Conservation (phyloP, 2,113 vertebrate genomes). For the Toxotes chatareus region DNA sequence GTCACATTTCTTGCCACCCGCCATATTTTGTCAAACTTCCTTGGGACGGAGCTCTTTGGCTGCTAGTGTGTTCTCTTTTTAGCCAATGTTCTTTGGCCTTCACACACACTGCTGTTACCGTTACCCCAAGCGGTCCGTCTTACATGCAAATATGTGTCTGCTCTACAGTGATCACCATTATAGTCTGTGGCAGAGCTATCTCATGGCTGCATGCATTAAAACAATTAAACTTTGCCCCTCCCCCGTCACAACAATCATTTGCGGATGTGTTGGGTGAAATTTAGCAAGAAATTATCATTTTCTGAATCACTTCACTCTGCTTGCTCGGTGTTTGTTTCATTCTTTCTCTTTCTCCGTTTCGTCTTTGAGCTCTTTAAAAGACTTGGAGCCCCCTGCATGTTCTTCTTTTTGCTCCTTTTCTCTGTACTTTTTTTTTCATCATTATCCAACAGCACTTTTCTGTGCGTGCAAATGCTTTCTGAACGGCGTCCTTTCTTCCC, state of each 20-base stretch:
- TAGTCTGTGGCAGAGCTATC: conserved; percentile 61
- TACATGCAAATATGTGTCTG: conserved; percentile 71
- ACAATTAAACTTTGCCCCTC: conserved; percentile 79
- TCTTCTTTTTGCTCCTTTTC: conserved; percentile 77
- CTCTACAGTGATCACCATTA: conserved; percentile 68
- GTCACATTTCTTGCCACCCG: conserved; percentile 51
- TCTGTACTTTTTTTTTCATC: conserved; percentile 77
- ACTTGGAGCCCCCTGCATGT: conserved; percentile 76
- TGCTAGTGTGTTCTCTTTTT: conserved; percentile 24
- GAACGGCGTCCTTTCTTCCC: conserved; percentile 81
- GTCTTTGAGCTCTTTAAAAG: conserved; percentile 79
- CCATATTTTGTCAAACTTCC: conserved; percentile 53
- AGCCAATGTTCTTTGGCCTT: conserved; percentile 42
- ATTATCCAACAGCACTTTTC: conserved; percentile 83
- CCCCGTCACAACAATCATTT: conserved; percentile 79
- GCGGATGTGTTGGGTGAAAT: conserved; percentile 84
- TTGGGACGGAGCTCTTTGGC: conserved; percentile 16
- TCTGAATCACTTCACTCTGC: conserved; percentile 81
- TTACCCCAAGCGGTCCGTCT: conserved; percentile 67
- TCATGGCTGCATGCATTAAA: conserved; percentile 82
- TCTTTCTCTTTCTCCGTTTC: conserved; percentile 71
- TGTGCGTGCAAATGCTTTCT: conserved; percentile 82
- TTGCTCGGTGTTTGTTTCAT: conserved; percentile 76
- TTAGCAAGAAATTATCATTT: conserved; percentile 83
- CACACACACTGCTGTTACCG: conserved; percentile 34